Percentiles rank a stretch among this genome's conserved stretches.
Evolutionary conservation across 2,888 invertebrate genomes (phyloP).

Genomic region (Oscheius sp.): DNA sequence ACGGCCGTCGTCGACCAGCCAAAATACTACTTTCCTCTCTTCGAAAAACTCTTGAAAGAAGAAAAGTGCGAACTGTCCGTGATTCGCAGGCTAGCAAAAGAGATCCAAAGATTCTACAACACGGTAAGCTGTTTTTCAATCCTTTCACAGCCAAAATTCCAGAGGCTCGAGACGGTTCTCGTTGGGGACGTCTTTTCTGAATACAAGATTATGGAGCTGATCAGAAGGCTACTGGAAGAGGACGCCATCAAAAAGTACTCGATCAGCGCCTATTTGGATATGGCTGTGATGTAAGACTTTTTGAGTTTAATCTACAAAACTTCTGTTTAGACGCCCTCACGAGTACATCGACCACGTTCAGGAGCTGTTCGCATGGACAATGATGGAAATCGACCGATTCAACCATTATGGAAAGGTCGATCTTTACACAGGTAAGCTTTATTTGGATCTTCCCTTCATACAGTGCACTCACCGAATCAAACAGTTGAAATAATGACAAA

Average conservation of each 20-base stretch:
- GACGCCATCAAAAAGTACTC: background rate
- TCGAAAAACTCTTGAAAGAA: background rate
- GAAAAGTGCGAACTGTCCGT: background rate
- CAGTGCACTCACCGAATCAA: background rate
- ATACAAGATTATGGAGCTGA: slow-evolving; percentile 10
- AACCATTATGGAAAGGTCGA: background rate
- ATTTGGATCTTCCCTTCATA: background rate
- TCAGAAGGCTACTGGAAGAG: background rate
- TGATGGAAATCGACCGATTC: slow-evolving; percentile 10
- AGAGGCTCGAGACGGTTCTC: background rate
- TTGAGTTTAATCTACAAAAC: background rate
- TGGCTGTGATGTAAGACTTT: background rate
- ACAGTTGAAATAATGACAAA: background rate
- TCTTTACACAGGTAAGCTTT: background rate
- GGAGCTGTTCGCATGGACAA: slow-evolving; percentile 9
- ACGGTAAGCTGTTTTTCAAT: background rate
- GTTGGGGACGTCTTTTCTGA: background rate
- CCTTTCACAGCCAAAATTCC: background rate
- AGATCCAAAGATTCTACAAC: background rate
- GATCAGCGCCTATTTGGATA: slow-evolving; percentile 1
- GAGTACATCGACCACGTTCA: slow-evolving; percentile 12
- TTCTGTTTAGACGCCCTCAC: background rate
- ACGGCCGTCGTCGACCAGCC: background rate
- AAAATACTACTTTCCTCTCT: background rate
- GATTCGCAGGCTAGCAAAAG: slow-evolving; percentile 13